Evolutionary conservation across 2,797 vertebrate species (phyloP).

Genomic region (Falco cherrug): DNA sequence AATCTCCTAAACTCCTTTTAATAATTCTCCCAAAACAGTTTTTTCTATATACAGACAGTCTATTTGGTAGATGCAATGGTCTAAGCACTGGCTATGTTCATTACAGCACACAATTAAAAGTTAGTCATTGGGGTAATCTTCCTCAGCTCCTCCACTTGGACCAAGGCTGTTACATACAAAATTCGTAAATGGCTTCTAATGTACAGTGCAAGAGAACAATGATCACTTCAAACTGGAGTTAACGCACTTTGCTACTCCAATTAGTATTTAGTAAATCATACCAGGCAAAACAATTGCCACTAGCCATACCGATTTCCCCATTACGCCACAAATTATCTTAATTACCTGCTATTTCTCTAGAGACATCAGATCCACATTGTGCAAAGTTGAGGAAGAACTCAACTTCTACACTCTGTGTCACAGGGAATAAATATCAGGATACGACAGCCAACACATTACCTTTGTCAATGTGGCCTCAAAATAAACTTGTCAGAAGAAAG

Average conservation of each 20-base stretch:
- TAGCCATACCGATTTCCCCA: background rate
- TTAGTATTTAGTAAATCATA: background rate
- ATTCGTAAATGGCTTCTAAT: background rate
- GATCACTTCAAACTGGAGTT: background rate
- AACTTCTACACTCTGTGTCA: background rate
- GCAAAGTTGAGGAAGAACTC: background rate
- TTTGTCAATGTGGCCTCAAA: background rate
- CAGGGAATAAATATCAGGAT: background rate
- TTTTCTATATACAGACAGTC: background rate
- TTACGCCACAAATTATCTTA: background rate
- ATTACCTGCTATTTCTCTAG: background rate
- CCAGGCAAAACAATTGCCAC: background rate
- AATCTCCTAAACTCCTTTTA: background rate
- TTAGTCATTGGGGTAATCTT: background rate
- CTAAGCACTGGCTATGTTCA: background rate
- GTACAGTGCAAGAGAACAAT: background rate
- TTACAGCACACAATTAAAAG: background rate
- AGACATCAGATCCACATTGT: background rate
- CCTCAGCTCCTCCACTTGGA: background rate
- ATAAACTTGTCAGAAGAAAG: background rate
- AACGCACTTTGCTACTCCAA: background rate
- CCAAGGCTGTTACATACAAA: background rate
- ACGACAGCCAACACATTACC: background rate
- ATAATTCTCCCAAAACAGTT: background rate
- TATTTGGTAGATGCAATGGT: background rate